phyloP scores from a whole-genome alignment of 2,888 invertebrate genomes.

The Philopedon plagiatum region DNA sequence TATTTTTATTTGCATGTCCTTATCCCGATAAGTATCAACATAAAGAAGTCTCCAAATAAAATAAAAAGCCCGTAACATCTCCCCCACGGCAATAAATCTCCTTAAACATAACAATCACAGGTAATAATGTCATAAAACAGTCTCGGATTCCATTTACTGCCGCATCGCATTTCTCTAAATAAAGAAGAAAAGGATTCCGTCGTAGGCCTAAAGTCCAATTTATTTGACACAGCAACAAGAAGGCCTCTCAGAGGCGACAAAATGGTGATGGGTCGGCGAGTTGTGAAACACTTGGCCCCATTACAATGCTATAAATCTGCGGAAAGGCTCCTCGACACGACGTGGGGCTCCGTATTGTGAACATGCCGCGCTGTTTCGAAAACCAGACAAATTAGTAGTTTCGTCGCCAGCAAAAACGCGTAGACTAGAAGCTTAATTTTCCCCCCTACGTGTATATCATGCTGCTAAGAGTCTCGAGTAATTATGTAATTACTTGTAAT shows the following conservation, averaged over 20 bases:
- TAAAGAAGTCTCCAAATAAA: slow-evolving; percentile 53
- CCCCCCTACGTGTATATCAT: slow-evolving; percentile 41
- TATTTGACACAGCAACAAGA: slow-evolving; percentile 68
- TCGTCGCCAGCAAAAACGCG: slow-evolving; percentile 43
- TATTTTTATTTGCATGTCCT: slow-evolving; percentile 51
- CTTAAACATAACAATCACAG: slow-evolving; percentile 68
- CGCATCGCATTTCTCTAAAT: slow-evolving; percentile 57
- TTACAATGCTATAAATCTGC: slow-evolving; percentile 75
- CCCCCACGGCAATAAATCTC: slow-evolving; percentile 63
- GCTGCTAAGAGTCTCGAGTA: slow-evolving; percentile 36
- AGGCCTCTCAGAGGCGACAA: slow-evolving; percentile 69
- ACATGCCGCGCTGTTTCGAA: slow-evolving; percentile 54
- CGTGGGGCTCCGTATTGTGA: slow-evolving; percentile 53
- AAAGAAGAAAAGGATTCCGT: slow-evolving; percentile 56
- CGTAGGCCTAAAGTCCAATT: slow-evolving; percentile 63
- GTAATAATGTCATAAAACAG: slow-evolving; percentile 68
- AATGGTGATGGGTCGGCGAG: slow-evolving; percentile 75
- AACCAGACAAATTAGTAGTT: slow-evolving; percentile 65
- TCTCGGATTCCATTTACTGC: slow-evolving; percentile 63
- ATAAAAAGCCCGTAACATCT: slow-evolving; percentile 57
- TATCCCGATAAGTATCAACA: slow-evolving; percentile 54
- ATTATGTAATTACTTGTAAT: slow-evolving; percentile 32
- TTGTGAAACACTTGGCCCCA: slow-evolving; percentile 76
- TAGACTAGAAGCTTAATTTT: slow-evolving; percentile 38
- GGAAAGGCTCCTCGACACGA: slow-evolving; percentile 58